phyloP scores from a whole-genome alignment of 2,888 invertebrate genomes.

The Drosophila mimetica region DNA sequence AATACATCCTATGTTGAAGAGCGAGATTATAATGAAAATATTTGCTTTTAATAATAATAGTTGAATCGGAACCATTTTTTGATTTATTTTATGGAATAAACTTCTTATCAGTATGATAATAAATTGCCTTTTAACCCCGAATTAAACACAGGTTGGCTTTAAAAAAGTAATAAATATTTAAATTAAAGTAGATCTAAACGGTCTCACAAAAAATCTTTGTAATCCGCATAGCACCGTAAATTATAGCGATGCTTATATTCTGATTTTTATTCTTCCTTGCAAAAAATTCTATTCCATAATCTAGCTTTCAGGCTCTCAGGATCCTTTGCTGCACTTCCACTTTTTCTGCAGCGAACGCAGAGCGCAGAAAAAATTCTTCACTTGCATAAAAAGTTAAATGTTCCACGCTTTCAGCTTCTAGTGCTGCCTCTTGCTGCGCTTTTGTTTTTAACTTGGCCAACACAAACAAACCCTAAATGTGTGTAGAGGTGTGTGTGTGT shows the following conservation, averaged over 20 bases:
- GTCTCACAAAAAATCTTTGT: not conserved
- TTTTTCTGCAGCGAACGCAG: constrained; percentile 9
- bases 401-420: constrained; percentile 34
- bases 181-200: not conserved
- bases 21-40: too few relatives aligned
- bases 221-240: not conserved
- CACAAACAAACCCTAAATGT: constrained; percentile 16
- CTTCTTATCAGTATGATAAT: not conserved
- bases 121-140: not conserved
- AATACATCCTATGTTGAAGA: too few relatives aligned
- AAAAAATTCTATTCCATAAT: constrained; percentile 8
- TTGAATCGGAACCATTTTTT: not conserved
- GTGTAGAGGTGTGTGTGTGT: constrained; percentile 14
- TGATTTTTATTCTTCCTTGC: constrained; percentile 1
- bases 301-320: constrained; percentile 11
- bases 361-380: constrained; percentile 3
- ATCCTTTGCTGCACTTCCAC: constrained; percentile 17
- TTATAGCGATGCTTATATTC: constrained; percentile 5
- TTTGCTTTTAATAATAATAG: too few relatives aligned
- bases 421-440: constrained; percentile 25
- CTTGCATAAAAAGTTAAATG: constrained; percentile 46
- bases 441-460: constrained; percentile 37
- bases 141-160: not conserved
- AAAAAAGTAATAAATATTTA: not conserved
- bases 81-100: not conserved